These are phyloP conservation scores for Philypnodon macrostomus DNA, from an alignment of 2,797 vertebrate genomes.

Conservation along the genomic window DNA sequence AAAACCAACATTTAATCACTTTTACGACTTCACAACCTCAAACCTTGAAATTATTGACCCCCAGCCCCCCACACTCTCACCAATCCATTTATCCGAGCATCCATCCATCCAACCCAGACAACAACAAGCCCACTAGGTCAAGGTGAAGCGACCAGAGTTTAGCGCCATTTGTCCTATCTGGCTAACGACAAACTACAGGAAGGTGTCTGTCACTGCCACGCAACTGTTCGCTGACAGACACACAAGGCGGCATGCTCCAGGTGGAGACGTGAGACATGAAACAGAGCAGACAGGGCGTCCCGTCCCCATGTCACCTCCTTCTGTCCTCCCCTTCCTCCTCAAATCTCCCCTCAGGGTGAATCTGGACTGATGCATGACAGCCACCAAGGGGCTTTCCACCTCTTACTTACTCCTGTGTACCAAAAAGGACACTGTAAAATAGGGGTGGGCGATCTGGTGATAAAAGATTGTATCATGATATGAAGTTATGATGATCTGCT, in stretches of 20 bases:
- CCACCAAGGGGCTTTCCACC: constrained; percentile 58
- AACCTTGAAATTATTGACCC: constrained; percentile 43
- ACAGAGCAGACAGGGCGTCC: constrained; percentile 72
- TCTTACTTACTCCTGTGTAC: constrained; percentile 54
- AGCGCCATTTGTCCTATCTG: constrained; percentile 62
- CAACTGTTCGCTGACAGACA: constrained; percentile 60
- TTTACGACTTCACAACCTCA: constrained; percentile 49
- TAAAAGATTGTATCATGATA: no score
- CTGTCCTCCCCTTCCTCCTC: constrained; percentile 68
- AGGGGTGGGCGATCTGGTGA: no score
- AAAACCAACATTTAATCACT: constrained; percentile 31
- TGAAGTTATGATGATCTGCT: no score
- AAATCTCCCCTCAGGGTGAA: constrained; percentile 71
- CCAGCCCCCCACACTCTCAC: background rate
- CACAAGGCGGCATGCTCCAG: constrained; percentile 56
- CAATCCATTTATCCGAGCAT: constrained; percentile 54
- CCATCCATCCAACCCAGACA: constrained; percentile 41
- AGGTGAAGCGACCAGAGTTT: constrained; percentile 62
- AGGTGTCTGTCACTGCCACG: constrained; percentile 52
- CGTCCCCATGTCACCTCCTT: constrained; percentile 71
- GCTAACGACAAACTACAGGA: constrained; percentile 55
- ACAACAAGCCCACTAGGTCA: constrained; percentile 61
- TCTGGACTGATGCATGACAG: constrained; percentile 75
- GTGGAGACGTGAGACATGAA: constrained; percentile 70
- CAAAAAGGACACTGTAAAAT: no score